Conservation (phyloP, 2,888 invertebrate species). For the Choristoneura rosaceana region DNA sequence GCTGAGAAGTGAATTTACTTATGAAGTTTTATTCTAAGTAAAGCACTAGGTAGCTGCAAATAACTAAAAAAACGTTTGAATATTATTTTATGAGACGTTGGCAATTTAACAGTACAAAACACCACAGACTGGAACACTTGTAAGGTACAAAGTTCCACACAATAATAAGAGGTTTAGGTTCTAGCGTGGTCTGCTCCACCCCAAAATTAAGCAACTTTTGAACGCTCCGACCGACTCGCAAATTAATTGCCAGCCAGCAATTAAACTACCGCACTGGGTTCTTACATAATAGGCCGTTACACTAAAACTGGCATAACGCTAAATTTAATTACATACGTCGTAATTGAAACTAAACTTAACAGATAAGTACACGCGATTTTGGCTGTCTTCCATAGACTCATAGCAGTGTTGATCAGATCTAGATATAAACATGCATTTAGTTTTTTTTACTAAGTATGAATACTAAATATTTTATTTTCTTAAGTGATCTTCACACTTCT, state of each 20-base stretch:
- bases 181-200: constrained; percentile 2
- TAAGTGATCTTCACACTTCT: too few relatives aligned
- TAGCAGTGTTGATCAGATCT: neutral
- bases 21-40: too few relatives aligned
- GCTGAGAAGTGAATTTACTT: too few relatives aligned
- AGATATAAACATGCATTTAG: too few relatives aligned
- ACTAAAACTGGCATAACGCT: constrained; percentile 16
- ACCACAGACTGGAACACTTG: neutral
- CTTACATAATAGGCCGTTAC: constrained; percentile 16
- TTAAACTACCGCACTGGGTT: constrained; percentile 8
- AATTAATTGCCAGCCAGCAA: constrained; percentile 24
- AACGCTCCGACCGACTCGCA: constrained; percentile 16
- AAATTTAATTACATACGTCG: constrained; percentile 4
- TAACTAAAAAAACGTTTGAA: too few relatives aligned
- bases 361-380: neutral
- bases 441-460: too few relatives aligned
- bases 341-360: constrained; percentile 18
- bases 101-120: neutral
- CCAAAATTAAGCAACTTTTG: constrained; percentile 22
- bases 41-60: too few relatives aligned
- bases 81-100: neutral
- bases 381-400: neutral
- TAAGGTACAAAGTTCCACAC: neutral
- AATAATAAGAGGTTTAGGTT: constrained; percentile 7
- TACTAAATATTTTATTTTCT: too few relatives aligned